These are phyloP conservation scores for Zaprionus ornatus DNA, from an alignment of 1,140 invertebrate species.

Conservation along the genomic window DNA sequence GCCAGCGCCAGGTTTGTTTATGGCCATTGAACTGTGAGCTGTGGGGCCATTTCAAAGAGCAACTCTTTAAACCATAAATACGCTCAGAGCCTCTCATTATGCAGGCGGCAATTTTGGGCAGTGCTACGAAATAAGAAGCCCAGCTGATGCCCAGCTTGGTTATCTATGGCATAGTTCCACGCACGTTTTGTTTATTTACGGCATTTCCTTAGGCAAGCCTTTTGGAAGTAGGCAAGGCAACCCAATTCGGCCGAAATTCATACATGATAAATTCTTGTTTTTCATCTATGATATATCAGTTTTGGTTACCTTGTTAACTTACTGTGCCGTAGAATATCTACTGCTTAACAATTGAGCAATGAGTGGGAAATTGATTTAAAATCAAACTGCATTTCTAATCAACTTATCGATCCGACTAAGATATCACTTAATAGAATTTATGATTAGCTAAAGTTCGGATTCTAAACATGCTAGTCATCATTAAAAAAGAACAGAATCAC, in stretches of 20 bases:
- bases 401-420: no score
- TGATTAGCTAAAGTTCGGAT: no score
- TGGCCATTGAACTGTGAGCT: slow-evolving; percentile 38
- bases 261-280: neutral
- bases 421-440: no score
- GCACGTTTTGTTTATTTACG: slow-evolving; percentile 50
- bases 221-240: neutral
- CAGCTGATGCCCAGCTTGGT: slow-evolving; percentile 33
- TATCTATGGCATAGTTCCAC: slow-evolving; percentile 56
- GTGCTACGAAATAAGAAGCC: neutral
- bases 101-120: slow-evolving; percentile 24
- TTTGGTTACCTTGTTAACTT: no score
- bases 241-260: neutral
- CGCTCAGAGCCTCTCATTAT: slow-evolving; percentile 38
- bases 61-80: slow-evolving; percentile 68
- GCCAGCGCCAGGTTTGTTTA: slow-evolving; percentile 33
- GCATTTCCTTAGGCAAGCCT: slow-evolving; percentile 3
- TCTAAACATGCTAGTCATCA: neutral
- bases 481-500: neutral
- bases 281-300: no score
- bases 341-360: no score
- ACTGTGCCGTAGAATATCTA: no score
- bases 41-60: slow-evolving; percentile 3
- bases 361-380: no score
- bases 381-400: no score